Evolutionary conservation across 2,888 invertebrate genomes (phyloP).

Genomic region (Drosophila acutilabella): DNA sequence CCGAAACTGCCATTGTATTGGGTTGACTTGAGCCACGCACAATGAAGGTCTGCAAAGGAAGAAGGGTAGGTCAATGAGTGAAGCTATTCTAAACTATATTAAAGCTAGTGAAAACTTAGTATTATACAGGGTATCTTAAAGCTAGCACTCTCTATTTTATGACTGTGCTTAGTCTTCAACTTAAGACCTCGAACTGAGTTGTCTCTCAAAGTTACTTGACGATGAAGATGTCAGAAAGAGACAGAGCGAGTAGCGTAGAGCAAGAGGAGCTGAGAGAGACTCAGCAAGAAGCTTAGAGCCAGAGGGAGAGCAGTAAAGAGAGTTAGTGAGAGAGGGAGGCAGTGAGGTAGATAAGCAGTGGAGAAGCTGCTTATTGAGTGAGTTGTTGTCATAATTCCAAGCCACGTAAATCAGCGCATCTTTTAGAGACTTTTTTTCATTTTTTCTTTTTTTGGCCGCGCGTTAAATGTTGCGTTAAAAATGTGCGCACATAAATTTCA

Average conservation of each 20-base stretch:
- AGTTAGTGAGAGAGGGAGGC: neutral
- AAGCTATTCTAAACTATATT: too few species aligned
- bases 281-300: too few species aligned
- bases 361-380: constrained; percentile 13
- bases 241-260: neutral
- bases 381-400: constrained; percentile 49
- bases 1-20: constrained; percentile 97
- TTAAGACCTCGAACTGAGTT: neutral
- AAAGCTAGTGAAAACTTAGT: too few species aligned
- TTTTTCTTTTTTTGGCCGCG: constrained; percentile 32
- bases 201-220: neutral
- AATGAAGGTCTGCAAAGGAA: constrained; percentile 92
- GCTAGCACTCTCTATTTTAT: neutral
- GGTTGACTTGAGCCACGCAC: constrained; percentile 97
- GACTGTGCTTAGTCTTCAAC: neutral
- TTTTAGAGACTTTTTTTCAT: neutral
- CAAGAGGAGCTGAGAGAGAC: too few species aligned
- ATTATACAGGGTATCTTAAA: neutral
- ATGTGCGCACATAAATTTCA: constrained; percentile 82
- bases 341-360: too few species aligned
- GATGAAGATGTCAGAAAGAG: neutral
- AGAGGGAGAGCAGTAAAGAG: too few species aligned
- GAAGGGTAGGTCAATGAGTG: neutral
- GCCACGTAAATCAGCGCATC: constrained; percentile 43
- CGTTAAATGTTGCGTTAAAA: constrained; percentile 84